phyloP scores from a whole-genome alignment of 2,113 vertebrate genomes.

The Paradisaea rubra region DNA sequence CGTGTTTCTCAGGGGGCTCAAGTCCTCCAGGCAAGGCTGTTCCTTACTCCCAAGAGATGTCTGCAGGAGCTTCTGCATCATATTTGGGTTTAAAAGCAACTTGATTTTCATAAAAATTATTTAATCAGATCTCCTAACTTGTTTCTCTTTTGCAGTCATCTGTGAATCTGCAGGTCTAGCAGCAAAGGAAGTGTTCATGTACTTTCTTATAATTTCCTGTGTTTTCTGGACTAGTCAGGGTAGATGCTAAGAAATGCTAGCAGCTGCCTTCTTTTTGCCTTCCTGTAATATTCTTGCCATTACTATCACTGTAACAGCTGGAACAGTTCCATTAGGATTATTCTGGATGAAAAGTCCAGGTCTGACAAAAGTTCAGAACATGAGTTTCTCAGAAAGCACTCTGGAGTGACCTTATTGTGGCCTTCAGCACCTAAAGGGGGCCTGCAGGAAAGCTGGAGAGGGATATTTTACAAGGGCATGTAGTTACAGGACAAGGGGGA shows the following conservation, averaged over 20 bases:
- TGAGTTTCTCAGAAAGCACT: neutral
- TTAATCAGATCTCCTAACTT: neutral
- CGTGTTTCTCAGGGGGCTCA: neutral
- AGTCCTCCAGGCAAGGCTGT: neutral
- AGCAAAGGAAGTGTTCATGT: neutral
- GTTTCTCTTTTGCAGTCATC: neutral
- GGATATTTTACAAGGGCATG: neutral
- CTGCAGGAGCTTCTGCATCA: neutral
- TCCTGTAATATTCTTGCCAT: neutral
- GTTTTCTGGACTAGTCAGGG: neutral
- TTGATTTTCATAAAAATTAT: neutral
- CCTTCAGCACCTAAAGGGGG: neutral
- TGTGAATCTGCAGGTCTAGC: neutral
- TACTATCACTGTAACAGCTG: neutral
- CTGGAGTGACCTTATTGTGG: neutral
- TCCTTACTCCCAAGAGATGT: neutral
- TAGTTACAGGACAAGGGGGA: neutral
- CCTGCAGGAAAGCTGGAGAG: neutral
- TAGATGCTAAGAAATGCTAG: neutral
- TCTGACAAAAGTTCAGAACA: neutral
- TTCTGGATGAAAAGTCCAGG: neutral
- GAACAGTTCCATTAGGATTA: neutral
- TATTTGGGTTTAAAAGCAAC: neutral
- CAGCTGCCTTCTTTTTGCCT: neutral
- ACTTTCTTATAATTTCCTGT: neutral